A percentile compares a stretch with the other conserved stretches of the same genome.
phyloP scores from a whole-genome alignment of 2,113 vertebrate genomes.

The Chlamydotis undulata region DNA sequence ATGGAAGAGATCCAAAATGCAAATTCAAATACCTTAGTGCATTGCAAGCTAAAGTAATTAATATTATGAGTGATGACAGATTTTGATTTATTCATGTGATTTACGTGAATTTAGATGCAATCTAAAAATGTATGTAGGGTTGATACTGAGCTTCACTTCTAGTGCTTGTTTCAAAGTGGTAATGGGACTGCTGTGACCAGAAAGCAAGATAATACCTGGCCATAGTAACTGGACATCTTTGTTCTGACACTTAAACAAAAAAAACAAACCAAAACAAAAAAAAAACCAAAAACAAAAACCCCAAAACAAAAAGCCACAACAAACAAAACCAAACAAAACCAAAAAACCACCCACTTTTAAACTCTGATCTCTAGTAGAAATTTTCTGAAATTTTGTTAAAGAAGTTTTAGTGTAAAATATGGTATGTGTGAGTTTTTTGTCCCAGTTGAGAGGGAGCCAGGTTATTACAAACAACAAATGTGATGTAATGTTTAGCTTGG shows the following conservation, averaged over 20 bases:
- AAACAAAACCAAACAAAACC: too few relatives aligned
- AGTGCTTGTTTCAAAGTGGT: neutral
- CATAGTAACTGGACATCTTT: neutral
- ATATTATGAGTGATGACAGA: neutral
- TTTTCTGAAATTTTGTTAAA: neutral
- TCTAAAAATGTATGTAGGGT: accelerated
- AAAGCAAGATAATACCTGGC: neutral
- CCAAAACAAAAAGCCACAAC: too few relatives aligned
- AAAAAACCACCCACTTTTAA: neutral
- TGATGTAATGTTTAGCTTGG: neutral
- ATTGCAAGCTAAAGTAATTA: neutral
- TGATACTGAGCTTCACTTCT: neutral
- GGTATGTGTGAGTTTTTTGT: neutral
- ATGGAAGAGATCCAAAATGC: neutral
- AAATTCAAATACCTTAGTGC: neutral
- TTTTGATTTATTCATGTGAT: neutral
- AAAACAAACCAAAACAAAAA: too few relatives aligned
- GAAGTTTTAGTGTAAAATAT: neutral
- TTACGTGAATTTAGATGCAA: neutral
- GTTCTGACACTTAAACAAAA: neutral
- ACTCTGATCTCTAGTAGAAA: neutral
- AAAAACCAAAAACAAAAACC: too few relatives aligned
- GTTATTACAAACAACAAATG: neutral
- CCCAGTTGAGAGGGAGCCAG: neutral
- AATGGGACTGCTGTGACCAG: neutral